Base-by-base conservation (phyloP, 2,113 vertebrate species). In the Hymenochirus boettgeri region DNA sequence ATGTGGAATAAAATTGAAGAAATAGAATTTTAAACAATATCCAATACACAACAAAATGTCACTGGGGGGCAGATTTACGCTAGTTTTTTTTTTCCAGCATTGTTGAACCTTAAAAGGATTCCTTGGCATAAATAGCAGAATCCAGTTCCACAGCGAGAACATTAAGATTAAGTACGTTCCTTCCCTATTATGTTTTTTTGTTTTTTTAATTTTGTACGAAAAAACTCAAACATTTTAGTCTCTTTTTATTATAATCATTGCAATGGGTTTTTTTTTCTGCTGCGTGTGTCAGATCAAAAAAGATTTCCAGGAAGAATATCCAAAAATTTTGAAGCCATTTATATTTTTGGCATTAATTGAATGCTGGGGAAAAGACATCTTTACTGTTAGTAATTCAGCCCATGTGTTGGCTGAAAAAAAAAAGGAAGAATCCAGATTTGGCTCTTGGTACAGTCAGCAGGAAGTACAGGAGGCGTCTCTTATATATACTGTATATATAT, bases 311-410 rank as follows among this genome's bases (percentile, higher is more conserved):
- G 8, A 39, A 58, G 15, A 52, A 62, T 69, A 61, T 67, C 51
- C 12, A 69, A 53, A 27, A 19, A 19, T 54, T 48, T 54, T 42
- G 59, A 31, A 63, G 66, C 58, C 73, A 69, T 2, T 3, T 56
- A 67, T 73, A 53, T 60, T 75, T 79, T 76, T 77, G 76, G 75
- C 70, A 62, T 65, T 65, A 10, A 69, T 58, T 71, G 60, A 72
- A 66, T 7, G 1, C 26, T 52, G 53, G 62, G 65, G 69, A 69
- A 69, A 74, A 75, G 59, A 12, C 13, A 70, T 69, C 65, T 73
- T 73, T 74, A 71, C 70, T 70, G 58, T 59, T 71, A 71, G 66
- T 76, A 80, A 86, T 73, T 62, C 63, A 55, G 72, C 47, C 73
- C 80, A 79, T 47, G 56, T 81, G 79, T 48, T 27, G 17, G 5